Percentiles rank a stretch among this genome's conserved stretches.
These are phyloP conservation scores for Cyprinodon tularosa DNA, from an alignment of 2,113 vertebrate species.

Conservation along the genomic window DNA sequence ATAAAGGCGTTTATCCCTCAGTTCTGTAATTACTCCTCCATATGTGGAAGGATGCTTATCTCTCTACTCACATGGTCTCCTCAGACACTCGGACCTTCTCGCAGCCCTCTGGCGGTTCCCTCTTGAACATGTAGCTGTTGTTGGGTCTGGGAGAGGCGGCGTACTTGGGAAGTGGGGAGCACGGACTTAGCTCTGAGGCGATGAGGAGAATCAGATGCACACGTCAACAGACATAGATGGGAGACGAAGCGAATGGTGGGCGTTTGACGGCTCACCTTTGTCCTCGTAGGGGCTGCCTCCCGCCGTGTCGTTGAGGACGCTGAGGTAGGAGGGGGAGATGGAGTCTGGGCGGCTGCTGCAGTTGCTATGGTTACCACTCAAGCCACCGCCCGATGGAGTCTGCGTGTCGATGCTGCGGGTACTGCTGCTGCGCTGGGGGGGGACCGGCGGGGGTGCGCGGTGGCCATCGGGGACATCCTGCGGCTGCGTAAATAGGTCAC, in stretches of 20 bases:
- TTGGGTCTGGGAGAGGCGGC: conserved; percentile 98
- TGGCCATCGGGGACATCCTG: conserved; percentile 97
- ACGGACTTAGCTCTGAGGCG: conserved; percentile 89
- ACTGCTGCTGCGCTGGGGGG: conserved; percentile 91
- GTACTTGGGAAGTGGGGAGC: conserved; percentile 96
- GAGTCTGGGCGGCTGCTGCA: conserved; percentile 95
- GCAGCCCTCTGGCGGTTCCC: conserved; percentile 97
- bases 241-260: too few species aligned
- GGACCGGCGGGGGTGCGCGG: conserved; percentile 90
- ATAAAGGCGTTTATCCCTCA: not conserved
- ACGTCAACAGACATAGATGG: not conserved
- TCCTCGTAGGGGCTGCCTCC: conserved; percentile 94
- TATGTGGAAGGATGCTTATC: too few species aligned
- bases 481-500: conserved; percentile 76
- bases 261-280: conserved; percentile 82
- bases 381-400: conserved; percentile 91
- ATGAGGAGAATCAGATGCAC: not conserved
- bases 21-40: not conserved
- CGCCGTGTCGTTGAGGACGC: conserved; percentile 87
- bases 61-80: conserved; percentile 90
- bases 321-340: conserved; percentile 93
- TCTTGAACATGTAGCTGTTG: conserved; percentile 99
- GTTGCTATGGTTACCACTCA: conserved; percentile 85
- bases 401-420: conserved; percentile 98
- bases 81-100: conserved; percentile 97